phyloP scores from a whole-genome alignment of 2,797 vertebrate genomes.

The Enoplosus armatus region DNA sequence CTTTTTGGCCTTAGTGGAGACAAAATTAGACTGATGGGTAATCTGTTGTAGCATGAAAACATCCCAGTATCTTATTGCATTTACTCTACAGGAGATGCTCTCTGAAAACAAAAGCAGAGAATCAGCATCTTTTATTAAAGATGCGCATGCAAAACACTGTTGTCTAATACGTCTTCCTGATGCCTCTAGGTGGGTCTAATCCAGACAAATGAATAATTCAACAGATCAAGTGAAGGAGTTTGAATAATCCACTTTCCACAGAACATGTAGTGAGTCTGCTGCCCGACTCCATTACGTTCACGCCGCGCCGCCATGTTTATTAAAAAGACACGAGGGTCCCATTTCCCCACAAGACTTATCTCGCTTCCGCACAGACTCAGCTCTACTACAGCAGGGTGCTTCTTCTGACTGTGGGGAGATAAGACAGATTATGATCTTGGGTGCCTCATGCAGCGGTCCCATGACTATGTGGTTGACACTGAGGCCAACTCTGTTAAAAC shows the following conservation, averaged over 20 bases:
- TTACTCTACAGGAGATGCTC: conserved; percentile 11
- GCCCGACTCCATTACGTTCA: conserved; percentile 25
- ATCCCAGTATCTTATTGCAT: background rate
- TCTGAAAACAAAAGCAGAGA: conserved; percentile 36
- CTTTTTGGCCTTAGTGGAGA: background rate
- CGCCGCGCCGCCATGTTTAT: conserved; percentile 35
- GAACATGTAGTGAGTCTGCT: conserved; percentile 36
- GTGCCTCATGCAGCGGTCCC: background rate
- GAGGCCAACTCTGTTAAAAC: background rate
- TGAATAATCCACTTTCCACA: conserved; percentile 61
- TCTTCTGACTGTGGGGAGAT: conserved; percentile 20
- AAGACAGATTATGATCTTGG: conserved; percentile 19
- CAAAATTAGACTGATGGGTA: background rate
- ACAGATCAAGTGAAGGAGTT: conserved; percentile 46
- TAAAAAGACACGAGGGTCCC: conserved; percentile 34
- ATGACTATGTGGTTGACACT: background rate
- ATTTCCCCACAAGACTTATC: conserved; percentile 12
- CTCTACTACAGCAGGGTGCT: background rate
- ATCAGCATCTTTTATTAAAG: conserved; percentile 38
- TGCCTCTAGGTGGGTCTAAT: conserved; percentile 39
- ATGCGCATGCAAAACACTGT: conserved; percentile 38
- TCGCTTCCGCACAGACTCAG: background rate
- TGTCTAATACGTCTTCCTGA: conserved; percentile 50
- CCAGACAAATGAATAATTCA: conserved; percentile 68
- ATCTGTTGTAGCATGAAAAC: conserved; percentile 16